Conservation (phyloP, 2,888 invertebrate genomes). For the Cerceris ruficornis region DNA sequence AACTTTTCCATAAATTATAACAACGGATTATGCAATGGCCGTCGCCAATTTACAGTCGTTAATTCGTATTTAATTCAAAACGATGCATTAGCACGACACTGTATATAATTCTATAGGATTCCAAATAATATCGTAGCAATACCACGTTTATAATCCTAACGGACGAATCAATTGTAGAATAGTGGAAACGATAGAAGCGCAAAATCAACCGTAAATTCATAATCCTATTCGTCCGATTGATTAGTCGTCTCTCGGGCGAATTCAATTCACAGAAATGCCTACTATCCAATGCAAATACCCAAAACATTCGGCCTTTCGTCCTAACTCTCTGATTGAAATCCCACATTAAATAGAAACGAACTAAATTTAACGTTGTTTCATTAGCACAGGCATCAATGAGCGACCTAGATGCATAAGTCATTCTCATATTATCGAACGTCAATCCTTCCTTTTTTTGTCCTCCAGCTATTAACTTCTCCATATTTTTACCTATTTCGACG, state of each 20-base stretch:
- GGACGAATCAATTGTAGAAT: constrained; percentile 9
- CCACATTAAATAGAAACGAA: neutral
- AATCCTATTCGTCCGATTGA: constrained; percentile 30
- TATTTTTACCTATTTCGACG: no score
- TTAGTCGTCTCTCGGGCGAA: constrained; percentile 7
- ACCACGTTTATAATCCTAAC: constrained; percentile 7
- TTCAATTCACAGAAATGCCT: constrained; percentile 1
- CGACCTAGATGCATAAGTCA: neutral
- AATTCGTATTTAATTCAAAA: neutral
- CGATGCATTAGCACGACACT: no score
- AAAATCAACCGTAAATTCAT: constrained; percentile 36
- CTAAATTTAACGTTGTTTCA: neutral
- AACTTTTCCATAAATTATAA: no score
- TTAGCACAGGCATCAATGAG: neutral
- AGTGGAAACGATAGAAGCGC: neutral
- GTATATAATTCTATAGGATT: neutral
- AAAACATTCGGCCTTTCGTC: constrained; percentile 7
- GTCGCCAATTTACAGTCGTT: no score
- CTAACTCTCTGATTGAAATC: neutral
- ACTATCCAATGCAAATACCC: constrained; percentile 9
- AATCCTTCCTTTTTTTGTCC: neutral
- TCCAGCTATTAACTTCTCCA: no score
- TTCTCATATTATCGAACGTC: neutral
- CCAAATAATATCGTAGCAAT: constrained; percentile 3
- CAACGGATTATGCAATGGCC: no score